Base-by-base conservation (phyloP, 1,140 invertebrate genomes). In the Trichonephila clavipes region DNA sequence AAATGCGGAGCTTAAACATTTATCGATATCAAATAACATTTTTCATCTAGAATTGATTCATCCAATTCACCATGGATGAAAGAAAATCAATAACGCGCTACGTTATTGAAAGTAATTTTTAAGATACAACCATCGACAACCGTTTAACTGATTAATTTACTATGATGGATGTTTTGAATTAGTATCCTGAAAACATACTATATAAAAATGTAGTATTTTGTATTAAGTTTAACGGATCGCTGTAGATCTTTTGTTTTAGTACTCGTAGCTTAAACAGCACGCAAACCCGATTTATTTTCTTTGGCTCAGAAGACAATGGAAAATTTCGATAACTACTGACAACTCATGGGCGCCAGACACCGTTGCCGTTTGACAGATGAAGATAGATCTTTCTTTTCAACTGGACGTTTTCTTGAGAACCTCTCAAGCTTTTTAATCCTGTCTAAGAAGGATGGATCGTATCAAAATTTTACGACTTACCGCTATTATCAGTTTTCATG, bases 241-340 rank as follows among this genome's bases (percentile, higher is more conserved):
- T 64, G 62, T 18, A 16, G 34, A 77, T 34, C 12, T 77, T 77
- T 40, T 77, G 18, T 83, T 83, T 21, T 83, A 58, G n/a, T 83
- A n/a, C 44, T 83, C 19, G 21, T 51, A 83, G 82, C n/a, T 83
- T 83, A 83, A 83, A 24, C 16, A 24, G n/a, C 82, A 83, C 82
- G 51, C 51, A 83, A 83, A 21, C 28, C 21, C 82, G n/a, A 83
- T 58, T 59, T 16, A 83, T 83, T 69, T 69, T 77, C 72, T 77
- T 64, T 7, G 28, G 16, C 1, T 77, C 6, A 2, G 44, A 83
- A 59, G 40, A 58, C 44, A 83, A 83, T 83, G 51, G 72, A n/a
- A 59, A 83, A 51, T 83, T 44, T 83, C 82, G 82, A 83, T 58
- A 24, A 51, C 51, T 12, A 16, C 28, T 40, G 28, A 19, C 34